phyloP scores from a whole-genome alignment of 2,797 vertebrate species.

The Mormyrus hasselquistii region DNA sequence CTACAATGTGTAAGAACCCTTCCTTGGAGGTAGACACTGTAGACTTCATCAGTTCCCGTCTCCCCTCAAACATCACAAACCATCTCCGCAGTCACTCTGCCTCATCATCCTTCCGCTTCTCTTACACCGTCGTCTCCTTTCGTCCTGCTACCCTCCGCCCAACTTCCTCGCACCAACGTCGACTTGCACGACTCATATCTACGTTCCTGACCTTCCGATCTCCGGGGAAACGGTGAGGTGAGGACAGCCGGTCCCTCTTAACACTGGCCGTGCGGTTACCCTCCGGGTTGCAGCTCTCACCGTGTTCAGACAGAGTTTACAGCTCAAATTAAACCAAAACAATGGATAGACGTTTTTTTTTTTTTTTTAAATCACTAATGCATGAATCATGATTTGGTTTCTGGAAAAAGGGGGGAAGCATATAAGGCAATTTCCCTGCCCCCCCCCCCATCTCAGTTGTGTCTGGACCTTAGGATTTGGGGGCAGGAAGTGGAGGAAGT shows the following conservation, averaged over 20 bases:
- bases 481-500: background rate
- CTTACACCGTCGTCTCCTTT: background rate
- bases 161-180: background rate
- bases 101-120: background rate
- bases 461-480: background rate
- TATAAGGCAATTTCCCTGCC: background rate
- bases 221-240: background rate
- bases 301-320: background rate
- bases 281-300: background rate
- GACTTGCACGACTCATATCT: background rate
- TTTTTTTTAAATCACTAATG: background rate
- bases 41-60: background rate
- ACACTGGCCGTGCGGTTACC: background rate
- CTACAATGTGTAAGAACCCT: background rate
- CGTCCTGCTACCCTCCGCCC: background rate
- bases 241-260: background rate
- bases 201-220: background rate
- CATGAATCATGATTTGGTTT: background rate
- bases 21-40: background rate
- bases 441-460: background rate
- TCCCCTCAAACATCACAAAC: background rate
- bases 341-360: background rate
- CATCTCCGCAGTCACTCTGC: background rate
- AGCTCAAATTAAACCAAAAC: background rate
- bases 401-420: background rate